Evolutionary conservation across 2,797 vertebrate genomes (phyloP).

Genomic region (Staurois parvus): DNA sequence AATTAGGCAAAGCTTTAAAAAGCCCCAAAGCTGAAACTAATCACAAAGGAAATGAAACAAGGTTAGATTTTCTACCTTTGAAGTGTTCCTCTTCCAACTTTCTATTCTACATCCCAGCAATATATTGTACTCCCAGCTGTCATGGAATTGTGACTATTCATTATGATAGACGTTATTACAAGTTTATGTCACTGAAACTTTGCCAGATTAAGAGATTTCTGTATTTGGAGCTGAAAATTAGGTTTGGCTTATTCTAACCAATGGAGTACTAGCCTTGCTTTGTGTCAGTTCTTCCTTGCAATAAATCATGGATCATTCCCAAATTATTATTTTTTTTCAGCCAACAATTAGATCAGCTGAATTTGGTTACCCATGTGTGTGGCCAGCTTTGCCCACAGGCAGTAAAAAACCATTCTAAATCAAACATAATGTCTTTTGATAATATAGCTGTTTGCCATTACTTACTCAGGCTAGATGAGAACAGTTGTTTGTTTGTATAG

Average conservation of each 20-base stretch:
- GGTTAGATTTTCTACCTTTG: neutral
- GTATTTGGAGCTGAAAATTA: neutral
- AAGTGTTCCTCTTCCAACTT: neutral
- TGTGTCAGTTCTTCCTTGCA: neutral
- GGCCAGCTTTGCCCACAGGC: constrained; percentile 19
- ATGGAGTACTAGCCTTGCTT: neutral
- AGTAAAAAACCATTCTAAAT: constrained; percentile 24
- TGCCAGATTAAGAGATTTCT: neutral
- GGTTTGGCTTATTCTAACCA: neutral
- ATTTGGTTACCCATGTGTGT: constrained; percentile 26
- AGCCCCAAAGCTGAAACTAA: too few relatives aligned
- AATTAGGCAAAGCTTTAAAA: too few relatives aligned
- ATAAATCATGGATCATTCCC: constrained; percentile 20
- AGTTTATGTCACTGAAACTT: neutral
- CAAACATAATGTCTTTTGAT: constrained; percentile 8
- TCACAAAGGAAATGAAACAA: neutral
- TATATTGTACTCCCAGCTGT: neutral
- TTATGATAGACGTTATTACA: neutral
- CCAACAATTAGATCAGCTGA: neutral
- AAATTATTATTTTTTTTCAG: neutral
- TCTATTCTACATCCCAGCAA: neutral
- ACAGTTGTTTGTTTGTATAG: constrained; percentile 45
- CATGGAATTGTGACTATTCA: neutral
- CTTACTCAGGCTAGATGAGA: constrained; percentile 34
- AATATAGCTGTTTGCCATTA: constrained; percentile 40